Percentiles rank a stretch among this genome's conserved stretches.
phyloP scores from a whole-genome alignment of 2,888 invertebrate genomes.

The Strigamia maritima region DNA sequence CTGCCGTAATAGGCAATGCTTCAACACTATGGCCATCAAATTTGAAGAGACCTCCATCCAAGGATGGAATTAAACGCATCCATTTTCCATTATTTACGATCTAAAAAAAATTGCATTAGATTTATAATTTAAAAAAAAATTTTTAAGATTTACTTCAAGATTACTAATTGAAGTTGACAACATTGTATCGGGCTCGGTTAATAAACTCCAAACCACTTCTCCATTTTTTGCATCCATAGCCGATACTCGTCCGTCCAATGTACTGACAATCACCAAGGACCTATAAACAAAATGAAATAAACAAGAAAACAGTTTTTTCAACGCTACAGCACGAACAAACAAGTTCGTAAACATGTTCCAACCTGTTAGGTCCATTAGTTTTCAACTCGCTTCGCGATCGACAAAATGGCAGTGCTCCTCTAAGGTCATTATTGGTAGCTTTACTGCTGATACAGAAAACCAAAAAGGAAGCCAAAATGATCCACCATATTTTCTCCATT shows the following conservation, averaged over 20 bases:
- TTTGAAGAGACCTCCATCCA: constrained; percentile 86
- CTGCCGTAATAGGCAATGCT: constrained; percentile 80
- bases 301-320: neutral
- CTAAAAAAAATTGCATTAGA: constrained; percentile 50
- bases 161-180: constrained; percentile 85
- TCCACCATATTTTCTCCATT: neutral
- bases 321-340: neutral
- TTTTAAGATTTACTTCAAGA: constrained; percentile 61
- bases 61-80: constrained; percentile 85
- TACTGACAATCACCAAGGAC: constrained; percentile 73
- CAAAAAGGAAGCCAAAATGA: neutral
- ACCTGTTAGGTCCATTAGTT: neutral
- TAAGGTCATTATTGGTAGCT: neutral
- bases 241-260: constrained; percentile 82
- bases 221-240: constrained; percentile 69
- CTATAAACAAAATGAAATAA: constrained; percentile 24
- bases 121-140: constrained; percentile 23
- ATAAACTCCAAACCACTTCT: constrained; percentile 71
- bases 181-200: constrained; percentile 71
- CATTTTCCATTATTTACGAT: constrained; percentile 78
- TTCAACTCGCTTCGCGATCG: neutral
- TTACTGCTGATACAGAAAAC: neutral
- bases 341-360: neutral
- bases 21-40: constrained; percentile 85
- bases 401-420: neutral